Conservation (phyloP, 2,888 invertebrate genomes). For the Acanthococcus lagerstroemiae region DNA sequence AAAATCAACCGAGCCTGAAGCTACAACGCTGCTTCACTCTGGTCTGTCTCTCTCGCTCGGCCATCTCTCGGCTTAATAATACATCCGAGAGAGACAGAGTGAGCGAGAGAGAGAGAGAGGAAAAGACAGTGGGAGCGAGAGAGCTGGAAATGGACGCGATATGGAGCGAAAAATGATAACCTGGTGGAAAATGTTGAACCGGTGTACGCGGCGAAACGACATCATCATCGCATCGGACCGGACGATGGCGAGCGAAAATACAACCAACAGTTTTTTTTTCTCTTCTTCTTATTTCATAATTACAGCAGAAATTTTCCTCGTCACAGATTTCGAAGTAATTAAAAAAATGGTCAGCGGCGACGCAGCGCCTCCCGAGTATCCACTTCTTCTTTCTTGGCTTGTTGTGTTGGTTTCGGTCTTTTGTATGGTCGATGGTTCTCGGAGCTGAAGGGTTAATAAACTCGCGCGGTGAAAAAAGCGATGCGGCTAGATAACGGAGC, state of each 20-base stretch:
- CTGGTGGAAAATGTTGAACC: background rate
- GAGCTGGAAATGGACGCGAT: slow-evolving; percentile 14
- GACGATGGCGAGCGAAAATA: too few relatives aligned
- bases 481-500: slow-evolving; percentile 2
- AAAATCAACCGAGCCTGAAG: slow-evolving; percentile 30
- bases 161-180: slow-evolving; percentile 26
- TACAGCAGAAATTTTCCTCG: background rate
- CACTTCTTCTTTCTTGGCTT: background rate
- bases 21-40: background rate
- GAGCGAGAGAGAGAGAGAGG: background rate
- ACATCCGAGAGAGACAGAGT: background rate
- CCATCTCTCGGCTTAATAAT: too few relatives aligned
- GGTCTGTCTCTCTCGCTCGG: too few relatives aligned
- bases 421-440: slow-evolving; percentile 4
- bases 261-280: too few relatives aligned
- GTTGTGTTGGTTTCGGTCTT: background rate
- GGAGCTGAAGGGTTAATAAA: background rate
- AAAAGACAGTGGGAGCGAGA: background rate
- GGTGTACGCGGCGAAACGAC: background rate
- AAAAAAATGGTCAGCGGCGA: too few relatives aligned
- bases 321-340: background rate
- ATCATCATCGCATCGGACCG: background rate
- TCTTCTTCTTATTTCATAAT: too few relatives aligned
- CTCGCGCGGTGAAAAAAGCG: background rate
- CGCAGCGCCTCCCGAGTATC: too few relatives aligned